Base-by-base conservation (phyloP, 1,140 invertebrate species). In the Drosophila willistoni region DNA sequence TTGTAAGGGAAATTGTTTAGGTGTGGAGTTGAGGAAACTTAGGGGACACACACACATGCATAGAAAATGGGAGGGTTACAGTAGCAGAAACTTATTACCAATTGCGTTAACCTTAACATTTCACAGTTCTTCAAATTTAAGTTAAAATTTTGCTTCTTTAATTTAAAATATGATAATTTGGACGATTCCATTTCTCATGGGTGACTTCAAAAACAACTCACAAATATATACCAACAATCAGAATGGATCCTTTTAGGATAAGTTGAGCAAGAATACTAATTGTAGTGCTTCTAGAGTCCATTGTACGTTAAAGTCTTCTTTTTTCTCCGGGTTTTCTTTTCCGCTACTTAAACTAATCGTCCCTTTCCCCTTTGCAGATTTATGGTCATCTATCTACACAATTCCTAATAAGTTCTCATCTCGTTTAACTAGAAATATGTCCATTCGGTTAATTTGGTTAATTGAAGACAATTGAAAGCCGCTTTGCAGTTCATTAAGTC, bases 401-500 rank as follows among this genome's bases (percentile, higher is more conserved):
- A 51, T 51, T 19, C 44, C 44, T 51, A 51, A 59, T 59, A 59
- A 59, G 56, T 59, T 59, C 56, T 59, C 56, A 59, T 59, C 56
- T 59, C 56, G 56, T 59, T 59, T 59, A 59, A 59, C 56, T 59
- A 59, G 56, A 59, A 59, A 59, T 34, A 59, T 59, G 56, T 82
- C 79, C 82, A 78, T 83, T 89, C 44, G 83, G 83, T 86, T 86
- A 86, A 86, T 86, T 86, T 86, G 79, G 83, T 86, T 86, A 86
- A 86, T 86, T 86, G 83, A 75, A 86, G 84, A 81, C 83, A 86
- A 86, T 86, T 86, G 83, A 87, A 87, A 83, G 83, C 69, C 84
- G 84, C 84, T 86, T 89, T 83, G 83, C 84, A 86, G 83, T 86
- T 86, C 84, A 86, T 86, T 87, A 86, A 86, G 83, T 59, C 84